Percentiles rank a stretch among this genome's conserved stretches.
phyloP scores from a whole-genome alignment of 2,797 vertebrate genomes.

The Peromyscus attwateri region DNA sequence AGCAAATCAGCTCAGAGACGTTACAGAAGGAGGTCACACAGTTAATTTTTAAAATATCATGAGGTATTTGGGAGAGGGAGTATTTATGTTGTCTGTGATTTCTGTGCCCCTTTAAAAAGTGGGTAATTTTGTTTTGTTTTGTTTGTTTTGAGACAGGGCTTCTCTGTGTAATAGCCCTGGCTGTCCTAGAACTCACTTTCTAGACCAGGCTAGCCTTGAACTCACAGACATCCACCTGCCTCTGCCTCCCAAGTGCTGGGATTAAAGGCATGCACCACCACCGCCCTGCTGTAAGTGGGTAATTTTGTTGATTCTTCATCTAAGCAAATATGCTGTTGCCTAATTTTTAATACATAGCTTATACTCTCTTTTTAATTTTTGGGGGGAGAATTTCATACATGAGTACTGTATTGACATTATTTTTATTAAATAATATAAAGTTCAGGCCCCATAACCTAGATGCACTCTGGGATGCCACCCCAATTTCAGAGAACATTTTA shows the following conservation, averaged over 20 bases:
- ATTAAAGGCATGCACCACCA: too few relatives aligned
- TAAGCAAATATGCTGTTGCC: conserved; percentile 52
- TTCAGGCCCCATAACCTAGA: neutral
- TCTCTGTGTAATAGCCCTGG: too few relatives aligned
- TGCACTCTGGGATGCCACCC: neutral
- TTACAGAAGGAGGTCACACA: neutral
- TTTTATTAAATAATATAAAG: neutral
- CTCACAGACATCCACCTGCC: too few relatives aligned
- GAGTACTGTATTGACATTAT: neutral
- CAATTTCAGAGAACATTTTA: conserved; percentile 36
- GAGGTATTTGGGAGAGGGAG: neutral
- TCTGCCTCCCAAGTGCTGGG: too few relatives aligned
- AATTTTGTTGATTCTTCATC: conserved; percentile 39
- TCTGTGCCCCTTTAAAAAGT: conserved; percentile 23
- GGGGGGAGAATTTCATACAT: neutral
- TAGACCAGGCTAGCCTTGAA: too few relatives aligned
- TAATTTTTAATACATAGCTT: conserved; percentile 58
- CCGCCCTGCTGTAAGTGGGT: neutral
- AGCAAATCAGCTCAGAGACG: neutral
- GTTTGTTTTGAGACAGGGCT: too few relatives aligned
- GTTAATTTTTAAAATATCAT: conserved; percentile 7
- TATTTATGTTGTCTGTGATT: neutral
- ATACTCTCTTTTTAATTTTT: neutral
- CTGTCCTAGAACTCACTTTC: too few relatives aligned
- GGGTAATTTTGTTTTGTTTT: neutral